Conservation (phyloP, 1,140 invertebrate genomes). For the Neodiprion virginianus region DNA sequence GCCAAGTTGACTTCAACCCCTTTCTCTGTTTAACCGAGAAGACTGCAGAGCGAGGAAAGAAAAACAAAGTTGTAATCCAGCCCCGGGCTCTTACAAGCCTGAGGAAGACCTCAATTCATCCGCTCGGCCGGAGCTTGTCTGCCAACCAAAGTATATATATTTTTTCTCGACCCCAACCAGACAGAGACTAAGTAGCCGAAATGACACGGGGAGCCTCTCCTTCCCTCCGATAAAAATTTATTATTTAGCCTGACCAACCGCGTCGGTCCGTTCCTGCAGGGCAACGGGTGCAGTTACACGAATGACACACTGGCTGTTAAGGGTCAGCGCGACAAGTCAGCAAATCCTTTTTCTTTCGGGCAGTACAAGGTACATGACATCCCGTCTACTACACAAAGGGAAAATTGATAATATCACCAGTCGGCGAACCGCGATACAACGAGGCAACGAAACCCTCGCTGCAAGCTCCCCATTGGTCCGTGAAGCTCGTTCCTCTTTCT, state of each 20-base stretch:
- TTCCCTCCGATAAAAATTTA: slow-evolving; percentile 3
- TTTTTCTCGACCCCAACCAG: background rate
- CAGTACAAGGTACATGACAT: background rate
- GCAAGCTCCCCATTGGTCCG: background rate
- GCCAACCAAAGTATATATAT: background rate
- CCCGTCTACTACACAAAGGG: background rate
- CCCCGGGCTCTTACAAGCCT: slow-evolving; percentile 30
- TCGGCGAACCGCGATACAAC: background rate
- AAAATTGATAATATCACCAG: background rate
- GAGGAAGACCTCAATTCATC: slow-evolving; percentile 21
- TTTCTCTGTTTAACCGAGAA: slow-evolving; percentile 13
- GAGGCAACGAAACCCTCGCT: no score
- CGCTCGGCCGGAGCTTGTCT: background rate
- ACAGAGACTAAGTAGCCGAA: background rate
- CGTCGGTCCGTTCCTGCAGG: background rate
- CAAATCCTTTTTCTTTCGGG: background rate
- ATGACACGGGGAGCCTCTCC: background rate
- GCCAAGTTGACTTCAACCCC: background rate
- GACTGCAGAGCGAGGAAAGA: slow-evolving; percentile 31
- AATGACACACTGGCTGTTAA: slow-evolving; percentile 7
- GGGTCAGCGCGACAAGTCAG: background rate
- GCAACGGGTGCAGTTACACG: background rate
- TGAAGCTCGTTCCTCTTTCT: background rate
- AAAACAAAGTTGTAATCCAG: slow-evolving; percentile 44
- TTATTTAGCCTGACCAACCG: slow-evolving; percentile 1